Evolutionary conservation across 2,797 vertebrate species (phyloP), one percentile per base, ranked within the genome.

Genomic region (Xiphorhynchus erythropygius): DNA sequence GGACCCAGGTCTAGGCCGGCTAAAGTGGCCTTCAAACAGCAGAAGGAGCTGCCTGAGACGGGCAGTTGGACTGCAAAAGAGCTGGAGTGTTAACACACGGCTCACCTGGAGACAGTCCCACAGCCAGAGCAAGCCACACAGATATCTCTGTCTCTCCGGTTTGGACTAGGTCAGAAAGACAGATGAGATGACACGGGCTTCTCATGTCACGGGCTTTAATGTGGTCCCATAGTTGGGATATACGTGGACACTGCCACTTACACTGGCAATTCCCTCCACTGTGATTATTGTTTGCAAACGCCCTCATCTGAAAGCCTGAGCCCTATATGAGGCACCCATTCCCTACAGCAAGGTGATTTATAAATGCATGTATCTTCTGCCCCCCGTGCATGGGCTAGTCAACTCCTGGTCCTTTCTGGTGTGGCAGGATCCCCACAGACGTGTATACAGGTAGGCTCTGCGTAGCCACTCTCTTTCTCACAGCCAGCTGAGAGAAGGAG

Each of bases 201-300:
- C 13, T 55, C 4, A 2, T 4, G 5, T 53, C 4, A 2, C 3
- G 37, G 37, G 5, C 28, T 69, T 39, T 62, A 13, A 32, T 4
- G 22, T 7, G 56, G 21, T 24, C 44, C 44, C n/a, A 1, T 1
- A 32, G 32, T 1, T 37, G 30, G 21, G n/a, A 24, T 28, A 50
- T 0, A 32, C 13, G 7, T 5, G 53, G 78, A 9, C 33, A 27
- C 13, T 0, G 1, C 32, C 3, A 2, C 0, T 52, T 44, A 60
- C 15, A 4, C 23, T 8, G n/a, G 42, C 46, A 57, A 32, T 71
- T 74, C n/a, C 56, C 33, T 39, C 22, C 37, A 2, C 41, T 37
- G 41, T 11, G 33, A n/a, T 33, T 42, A 7, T 7, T 63, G 30
- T 35, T 87, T 39, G n/a, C 42, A 39, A 39, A 41, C 7, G 3